Evolutionary conservation across 2,888 invertebrate species (phyloP).

Genomic region (Dexiosoma caninum): DNA sequence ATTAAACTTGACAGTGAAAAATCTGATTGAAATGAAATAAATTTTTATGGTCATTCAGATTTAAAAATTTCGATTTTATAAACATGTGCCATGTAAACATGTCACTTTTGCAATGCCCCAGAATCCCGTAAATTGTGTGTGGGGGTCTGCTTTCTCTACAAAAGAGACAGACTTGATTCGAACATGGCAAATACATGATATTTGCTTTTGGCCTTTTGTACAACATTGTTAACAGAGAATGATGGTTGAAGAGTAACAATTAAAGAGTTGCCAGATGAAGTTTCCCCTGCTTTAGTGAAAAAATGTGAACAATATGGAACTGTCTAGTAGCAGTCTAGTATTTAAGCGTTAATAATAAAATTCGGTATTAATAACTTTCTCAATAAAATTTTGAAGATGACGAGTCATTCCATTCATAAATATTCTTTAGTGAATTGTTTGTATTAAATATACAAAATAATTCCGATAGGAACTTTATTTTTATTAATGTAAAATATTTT

Average conservation of each 20-base stretch:
- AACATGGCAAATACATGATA: not conserved
- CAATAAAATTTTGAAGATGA: no score
- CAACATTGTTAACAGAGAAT: conserved; percentile 28
- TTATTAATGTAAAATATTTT: no score
- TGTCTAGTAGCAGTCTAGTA: no score
- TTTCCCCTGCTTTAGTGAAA: no score
- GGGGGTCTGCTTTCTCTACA: conserved; percentile 23
- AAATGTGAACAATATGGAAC: no score
- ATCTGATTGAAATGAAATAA: not conserved
- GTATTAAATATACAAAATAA: no score
- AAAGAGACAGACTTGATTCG: not conserved
- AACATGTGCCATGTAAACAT: not conserved
- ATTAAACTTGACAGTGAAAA: not conserved
- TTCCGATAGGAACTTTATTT: no score
- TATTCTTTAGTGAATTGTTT: no score
- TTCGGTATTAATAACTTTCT: no score
- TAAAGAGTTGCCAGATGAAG: conserved; percentile 2
- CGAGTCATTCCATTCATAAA: no score
- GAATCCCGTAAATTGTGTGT: not conserved
- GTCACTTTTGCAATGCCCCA: not conserved
- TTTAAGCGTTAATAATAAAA: no score
- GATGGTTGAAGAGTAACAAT: not conserved
- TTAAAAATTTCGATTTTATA: not conserved
- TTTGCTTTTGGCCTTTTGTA: conserved; percentile 28
- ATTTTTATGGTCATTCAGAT: not conserved